These are phyloP conservation scores for Lates calcarifer DNA, from an alignment of 2,113 vertebrate species.

Conservation along the genomic window DNA sequence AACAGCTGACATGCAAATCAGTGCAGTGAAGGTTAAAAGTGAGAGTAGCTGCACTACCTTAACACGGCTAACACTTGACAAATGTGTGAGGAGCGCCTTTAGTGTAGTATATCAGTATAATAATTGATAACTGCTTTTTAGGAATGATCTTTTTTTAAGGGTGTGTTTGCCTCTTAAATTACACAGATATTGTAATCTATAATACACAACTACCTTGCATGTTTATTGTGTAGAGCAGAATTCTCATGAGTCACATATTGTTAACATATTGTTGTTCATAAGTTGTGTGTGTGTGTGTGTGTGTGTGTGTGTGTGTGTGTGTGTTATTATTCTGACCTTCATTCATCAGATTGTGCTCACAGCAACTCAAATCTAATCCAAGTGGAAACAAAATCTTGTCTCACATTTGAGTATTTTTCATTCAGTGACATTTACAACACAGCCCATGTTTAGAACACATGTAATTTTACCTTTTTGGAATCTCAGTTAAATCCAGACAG, in stretches of 20 bases:
- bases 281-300: too few species aligned
- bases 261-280: too few species aligned
- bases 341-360: conserved; percentile 27
- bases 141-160: too few species aligned
- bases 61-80: background rate
- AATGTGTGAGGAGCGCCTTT: background rate
- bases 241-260: background rate
- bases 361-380: background rate
- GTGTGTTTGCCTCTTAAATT: background rate
- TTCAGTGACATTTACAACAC: conserved; percentile 23
- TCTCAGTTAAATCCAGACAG: background rate
- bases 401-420: background rate
- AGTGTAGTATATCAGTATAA: background rate
- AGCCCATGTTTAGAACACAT: background rate
- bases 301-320: background rate
- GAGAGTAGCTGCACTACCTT: background rate
- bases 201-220: background rate
- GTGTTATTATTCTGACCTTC: conserved; percentile 22
- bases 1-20: conserved; percentile 11
- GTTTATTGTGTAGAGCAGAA: background rate
- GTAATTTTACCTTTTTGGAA: background rate
- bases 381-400: background rate
- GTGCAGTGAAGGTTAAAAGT: background rate
- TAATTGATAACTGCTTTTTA: too few species aligned
- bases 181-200: background rate